These are phyloP conservation scores for Aphelenchoides fujianensis DNA, from an alignment of 1,140 invertebrate species.

Conservation along the genomic window DNA sequence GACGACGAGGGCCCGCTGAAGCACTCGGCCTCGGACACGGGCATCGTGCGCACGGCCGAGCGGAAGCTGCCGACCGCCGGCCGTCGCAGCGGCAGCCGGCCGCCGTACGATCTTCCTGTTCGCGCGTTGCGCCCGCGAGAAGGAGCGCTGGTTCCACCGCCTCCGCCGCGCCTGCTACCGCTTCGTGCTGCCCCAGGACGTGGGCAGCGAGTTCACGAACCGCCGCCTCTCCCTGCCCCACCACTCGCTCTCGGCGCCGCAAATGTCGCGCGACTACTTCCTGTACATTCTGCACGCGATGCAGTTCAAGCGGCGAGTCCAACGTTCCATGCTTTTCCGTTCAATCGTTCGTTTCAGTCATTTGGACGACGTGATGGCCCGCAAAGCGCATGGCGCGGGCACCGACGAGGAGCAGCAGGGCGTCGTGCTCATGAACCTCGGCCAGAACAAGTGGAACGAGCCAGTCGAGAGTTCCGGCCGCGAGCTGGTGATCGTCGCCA, in stretches of 20 bases:
- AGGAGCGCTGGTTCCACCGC: slow-evolving; percentile 78
- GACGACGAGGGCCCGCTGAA: slow-evolving; percentile 28
- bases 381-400: slow-evolving; percentile 13
- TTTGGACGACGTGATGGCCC: slow-evolving; percentile 18
- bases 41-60: background rate
- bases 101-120: slow-evolving; percentile 70
- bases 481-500: slow-evolving; percentile 47
- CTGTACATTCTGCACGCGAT: slow-evolving; percentile 46
- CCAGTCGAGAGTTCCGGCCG: slow-evolving; percentile 18
- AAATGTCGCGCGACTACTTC: slow-evolving; percentile 30
- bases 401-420: slow-evolving; percentile 22
- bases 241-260: background rate
- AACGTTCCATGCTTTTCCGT: background rate
- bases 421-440: slow-evolving; percentile 47
- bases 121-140: slow-evolving; percentile 77
- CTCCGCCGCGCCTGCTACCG: slow-evolving; percentile 26
- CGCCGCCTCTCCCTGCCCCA: slow-evolving; percentile 16
- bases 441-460: slow-evolving; percentile 39
- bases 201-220: background rate
- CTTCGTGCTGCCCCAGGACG: slow-evolving; percentile 9
- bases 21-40: slow-evolving; percentile 10
- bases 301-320: slow-evolving; percentile 44
- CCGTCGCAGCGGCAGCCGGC: background rate
- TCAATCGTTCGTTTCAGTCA: slow-evolving; percentile 18
- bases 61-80: background rate